A percentile compares a stretch with the other conserved stretches of the same genome.
phyloP scores from a whole-genome alignment of 2,888 invertebrate genomes.

The Synergus itoensis region DNA sequence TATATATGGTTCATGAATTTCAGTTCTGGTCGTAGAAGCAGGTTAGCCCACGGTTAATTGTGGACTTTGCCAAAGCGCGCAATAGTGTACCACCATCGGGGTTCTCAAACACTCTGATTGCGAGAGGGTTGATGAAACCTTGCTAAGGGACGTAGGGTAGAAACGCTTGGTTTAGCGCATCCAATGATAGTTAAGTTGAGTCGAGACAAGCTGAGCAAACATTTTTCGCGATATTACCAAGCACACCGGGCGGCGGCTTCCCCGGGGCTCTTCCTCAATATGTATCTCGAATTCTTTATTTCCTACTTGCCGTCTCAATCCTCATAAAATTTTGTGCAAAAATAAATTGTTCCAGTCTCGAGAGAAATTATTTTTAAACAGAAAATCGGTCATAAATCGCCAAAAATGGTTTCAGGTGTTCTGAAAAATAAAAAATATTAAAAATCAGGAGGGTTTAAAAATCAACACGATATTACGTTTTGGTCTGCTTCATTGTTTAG shows the following conservation, averaged over 20 bases:
- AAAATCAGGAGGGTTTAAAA: no score
- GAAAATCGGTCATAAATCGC: not conserved
- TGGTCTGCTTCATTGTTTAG: no score
- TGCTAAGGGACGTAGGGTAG: constrained; percentile 13
- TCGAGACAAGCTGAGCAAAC: constrained; percentile 76
- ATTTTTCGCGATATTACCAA: constrained; percentile 76
- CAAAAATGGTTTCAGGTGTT: not conserved
- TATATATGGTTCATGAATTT: constrained; percentile 33
- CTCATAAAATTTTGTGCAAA: not conserved
- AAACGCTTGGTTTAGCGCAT: constrained; percentile 53
- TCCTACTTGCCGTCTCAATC: constrained; percentile 41
- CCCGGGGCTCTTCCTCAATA: constrained; percentile 18
- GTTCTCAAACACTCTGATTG: constrained; percentile 26
- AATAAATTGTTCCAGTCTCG: not conserved
- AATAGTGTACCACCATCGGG: constrained; percentile 9
- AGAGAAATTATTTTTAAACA: constrained; percentile 7
- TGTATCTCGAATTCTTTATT: constrained; percentile 43
- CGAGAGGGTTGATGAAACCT: constrained; percentile 34
- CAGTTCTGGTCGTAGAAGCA: not conserved
- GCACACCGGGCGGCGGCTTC: constrained; percentile 42
- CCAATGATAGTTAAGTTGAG: constrained; percentile 35
- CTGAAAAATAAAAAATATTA: not conserved
- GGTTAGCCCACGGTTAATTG: constrained; percentile 16
- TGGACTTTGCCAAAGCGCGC: constrained; percentile 31
- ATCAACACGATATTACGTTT: no score